Base-by-base conservation (phyloP, 2,797 vertebrate species). In the Sebastolobus alascanus region DNA sequence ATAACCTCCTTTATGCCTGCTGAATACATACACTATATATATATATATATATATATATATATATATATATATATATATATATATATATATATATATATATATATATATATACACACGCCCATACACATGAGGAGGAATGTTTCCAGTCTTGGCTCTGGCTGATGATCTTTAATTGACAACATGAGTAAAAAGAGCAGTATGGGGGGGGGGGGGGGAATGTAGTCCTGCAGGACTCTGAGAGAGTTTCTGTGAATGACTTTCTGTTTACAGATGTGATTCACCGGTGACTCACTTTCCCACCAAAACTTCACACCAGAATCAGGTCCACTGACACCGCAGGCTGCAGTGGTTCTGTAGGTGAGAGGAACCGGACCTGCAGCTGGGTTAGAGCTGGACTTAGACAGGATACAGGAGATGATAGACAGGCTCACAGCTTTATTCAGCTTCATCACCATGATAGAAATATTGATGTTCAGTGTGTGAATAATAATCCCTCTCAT, bases 111-210 rank as follows among this genome's bases (percentile, higher is more conserved):
- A n/a, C n/a, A n/a, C n/a, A n/a, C n/a, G n/a, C n/a, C 31, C 6
- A n/a, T 63, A 56, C 27, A 66, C 16, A 38, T 52, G 8, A 56
- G 20, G 18, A 69, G 25, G 35, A 79, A 82, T 71, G 31, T 69
- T 50, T 80, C 20, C 65, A 72, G 55, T 12, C 31, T 54, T 22
- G 63, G 40, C 73, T 63, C 54, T 9, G 56, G 38, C n/a, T 22
- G 29, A 55, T 55, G 33, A 33, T 46, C 72, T 79, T 60, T 70
- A 73, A 82, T 73, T 65, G 55, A 75, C 61, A 75, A 35, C 76
- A 64, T 50, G 55, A 70, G 54, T 73, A 59, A 80, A 54, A 61
- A 13, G 18, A 43, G 16, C 37, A 38, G 27, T 58, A 46, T 46
- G 50, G 10, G n/a, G n/a, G n/a, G n/a, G n/a, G n/a, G n/a, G n/a